A percentile compares a stretch with the other conserved stretches of the same genome.
These are phyloP conservation scores for Paraescarpia echinospica DNA, from an alignment of 1,140 invertebrate species.

Conservation along the genomic window DNA sequence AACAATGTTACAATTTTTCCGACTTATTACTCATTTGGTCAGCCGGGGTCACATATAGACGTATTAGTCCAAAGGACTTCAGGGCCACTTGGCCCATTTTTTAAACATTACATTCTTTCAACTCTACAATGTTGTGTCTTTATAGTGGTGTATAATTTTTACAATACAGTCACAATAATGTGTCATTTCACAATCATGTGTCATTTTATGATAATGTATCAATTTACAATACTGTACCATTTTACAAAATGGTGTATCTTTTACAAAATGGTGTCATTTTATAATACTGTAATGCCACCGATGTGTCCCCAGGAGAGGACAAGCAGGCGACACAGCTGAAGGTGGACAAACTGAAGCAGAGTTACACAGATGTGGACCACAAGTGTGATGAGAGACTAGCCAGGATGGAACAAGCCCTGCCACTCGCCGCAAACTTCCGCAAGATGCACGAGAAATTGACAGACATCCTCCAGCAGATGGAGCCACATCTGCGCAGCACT, in stretches of 20 bases:
- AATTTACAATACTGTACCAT: not conserved
- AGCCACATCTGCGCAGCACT: slow-evolving; percentile 69
- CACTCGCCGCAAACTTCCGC: slow-evolving; percentile 91
- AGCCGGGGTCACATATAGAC: too few species aligned
- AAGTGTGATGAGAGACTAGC: slow-evolving; percentile 83
- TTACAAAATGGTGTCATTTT: not conserved
- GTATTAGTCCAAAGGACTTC: too few species aligned
- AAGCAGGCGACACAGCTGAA: slow-evolving; percentile 92
- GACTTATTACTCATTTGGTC: too few species aligned
- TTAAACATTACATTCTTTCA: too few species aligned
- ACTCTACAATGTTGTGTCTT: too few species aligned
- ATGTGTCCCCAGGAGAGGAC: slow-evolving; percentile 27
- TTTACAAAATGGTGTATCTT: not conserved
- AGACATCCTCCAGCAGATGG: slow-evolving; percentile 93
- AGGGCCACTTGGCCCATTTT: too few species aligned
- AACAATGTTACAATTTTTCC: too few species aligned
- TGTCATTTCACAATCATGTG: not conserved
- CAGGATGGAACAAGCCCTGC: slow-evolving; percentile 81
- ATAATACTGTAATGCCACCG: not conserved
- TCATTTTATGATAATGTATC: not conserved
- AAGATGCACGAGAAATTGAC: slow-evolving; percentile 81
- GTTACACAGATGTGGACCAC: slow-evolving; percentile 85
- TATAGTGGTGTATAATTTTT: too few species aligned
- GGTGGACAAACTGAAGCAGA: slow-evolving; percentile 82
- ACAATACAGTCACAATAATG: not conserved